A percentile compares a stretch with the other conserved stretches of the same genome.
Evolutionary conservation across 92 coral and sea anemone species (phyloP).

Genomic region (Paramuricea clavata): DNA sequence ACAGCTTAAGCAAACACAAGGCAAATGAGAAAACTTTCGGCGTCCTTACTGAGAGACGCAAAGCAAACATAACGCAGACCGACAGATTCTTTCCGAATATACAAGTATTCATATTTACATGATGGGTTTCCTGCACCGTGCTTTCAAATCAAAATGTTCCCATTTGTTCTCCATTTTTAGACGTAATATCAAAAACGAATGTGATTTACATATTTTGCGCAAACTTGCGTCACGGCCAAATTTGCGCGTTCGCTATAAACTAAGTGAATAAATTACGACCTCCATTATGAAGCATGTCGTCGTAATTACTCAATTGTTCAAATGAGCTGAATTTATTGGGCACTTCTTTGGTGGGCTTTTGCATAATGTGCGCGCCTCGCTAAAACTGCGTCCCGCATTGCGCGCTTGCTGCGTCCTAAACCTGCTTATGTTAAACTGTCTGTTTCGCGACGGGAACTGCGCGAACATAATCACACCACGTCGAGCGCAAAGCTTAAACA

Average conservation of each 20-base stretch:
- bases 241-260: conserved; percentile 1
- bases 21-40: conserved; percentile 33
- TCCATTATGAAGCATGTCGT: neutral
- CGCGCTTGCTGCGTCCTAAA: conserved; percentile 36
- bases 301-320: conserved; percentile 20
- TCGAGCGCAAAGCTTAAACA: neutral
- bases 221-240: neutral
- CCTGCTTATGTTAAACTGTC: conserved; percentile 45
- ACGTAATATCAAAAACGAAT: conserved; percentile 15
- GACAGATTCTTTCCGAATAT: conserved; percentile 1
- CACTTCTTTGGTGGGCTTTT: conserved; percentile 45
- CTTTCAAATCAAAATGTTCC: neutral
- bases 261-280: neutral
- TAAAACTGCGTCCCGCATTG: conserved; percentile 15
- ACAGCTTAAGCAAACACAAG: conserved; percentile 29
- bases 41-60: conserved; percentile 19
- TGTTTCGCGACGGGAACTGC: conserved; percentile 21
- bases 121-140: conserved; percentile 7
- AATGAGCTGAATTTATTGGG: neutral
- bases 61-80: conserved; percentile 28
- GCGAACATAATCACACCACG: conserved; percentile 13
- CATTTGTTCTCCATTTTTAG: neutral
- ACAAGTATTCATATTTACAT: conserved; percentile 38
- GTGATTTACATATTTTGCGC: conserved; percentile 8
- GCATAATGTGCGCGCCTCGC: conserved; percentile 23